phyloP scores from a whole-genome alignment of 2,113 vertebrate species.

The Mus pahari region DNA sequence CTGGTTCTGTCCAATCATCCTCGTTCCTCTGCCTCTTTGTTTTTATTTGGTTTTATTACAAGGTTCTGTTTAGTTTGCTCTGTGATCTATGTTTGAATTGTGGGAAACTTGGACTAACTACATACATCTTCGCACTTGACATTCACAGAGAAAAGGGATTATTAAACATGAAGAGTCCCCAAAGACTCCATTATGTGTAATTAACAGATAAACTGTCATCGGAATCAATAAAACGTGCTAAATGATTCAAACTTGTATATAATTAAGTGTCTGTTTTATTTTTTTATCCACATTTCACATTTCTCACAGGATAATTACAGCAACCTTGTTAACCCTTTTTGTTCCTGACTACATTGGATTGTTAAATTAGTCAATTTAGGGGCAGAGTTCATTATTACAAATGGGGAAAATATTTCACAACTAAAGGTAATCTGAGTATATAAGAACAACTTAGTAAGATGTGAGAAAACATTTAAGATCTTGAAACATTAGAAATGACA shows the following conservation, averaged over 20 bases:
- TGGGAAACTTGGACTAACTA: slow-evolving; percentile 81
- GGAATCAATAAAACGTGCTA: slow-evolving; percentile 90
- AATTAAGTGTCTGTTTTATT: slow-evolving; percentile 88
- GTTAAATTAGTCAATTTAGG: slow-evolving; percentile 56
- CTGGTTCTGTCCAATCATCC: slow-evolving; percentile 26
- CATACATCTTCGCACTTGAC: slow-evolving; percentile 82
- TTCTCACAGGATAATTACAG: slow-evolving; percentile 82
- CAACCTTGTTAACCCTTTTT: slow-evolving; percentile 83
- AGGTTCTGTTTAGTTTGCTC: slow-evolving; percentile 62
- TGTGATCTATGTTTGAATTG: slow-evolving; percentile 85
- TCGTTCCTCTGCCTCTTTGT: slow-evolving; percentile 19
- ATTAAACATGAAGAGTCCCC: slow-evolving; percentile 88
- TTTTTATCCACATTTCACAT: slow-evolving; percentile 78
- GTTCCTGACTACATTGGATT: slow-evolving; percentile 71
- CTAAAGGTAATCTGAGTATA: background rate
- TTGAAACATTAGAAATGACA: background rate
- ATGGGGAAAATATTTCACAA: slow-evolving; percentile 65
- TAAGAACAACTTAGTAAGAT: background rate
- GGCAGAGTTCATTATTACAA: slow-evolving; percentile 62
- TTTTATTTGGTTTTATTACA: background rate
- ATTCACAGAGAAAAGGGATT: slow-evolving; percentile 86
- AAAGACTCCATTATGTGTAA: slow-evolving; percentile 89
- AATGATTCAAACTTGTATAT: slow-evolving; percentile 91
- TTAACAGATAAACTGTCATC: slow-evolving; percentile 91
- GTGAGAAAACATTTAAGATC: background rate